Evolutionary conservation across 2,113 vertebrate species (phyloP), one percentile per base, ranked within the genome.

Genomic region (Piprites chloris): DNA sequence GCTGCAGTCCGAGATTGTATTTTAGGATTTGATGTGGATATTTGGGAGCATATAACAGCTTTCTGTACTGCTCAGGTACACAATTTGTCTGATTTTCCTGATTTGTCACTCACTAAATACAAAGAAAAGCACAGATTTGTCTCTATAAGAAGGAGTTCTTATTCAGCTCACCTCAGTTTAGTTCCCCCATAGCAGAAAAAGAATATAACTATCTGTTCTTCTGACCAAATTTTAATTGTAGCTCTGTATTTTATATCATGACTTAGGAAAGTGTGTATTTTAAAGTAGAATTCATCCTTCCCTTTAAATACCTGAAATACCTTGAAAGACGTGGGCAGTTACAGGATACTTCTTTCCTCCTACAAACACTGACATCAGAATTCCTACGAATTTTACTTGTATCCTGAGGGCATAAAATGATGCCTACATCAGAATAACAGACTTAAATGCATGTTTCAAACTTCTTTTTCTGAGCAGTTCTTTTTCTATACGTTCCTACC

Each of bases 21-120:
- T 79, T 59, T 30, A 37, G 71, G 9, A 33, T 30, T 32, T 22
- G 58, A 15, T 46, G 4, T 22, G 16, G 10, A 9, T 33, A 4
- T 42, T 22, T 52, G 23, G 46, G 24, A 66, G 6, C 14, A 35
- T 2, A 0, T 2, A 33, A 37, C 1, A 0, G 5, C 26, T 69
- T 62, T 49, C 11, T 77, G 26, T 63, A 17, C 50, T 78, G 39
- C 46, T 14, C 4, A 1, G n/a, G 22, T 58, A 49, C 23, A 3
- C 14, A 52, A 9, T 52, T 52, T 52, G 50, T 28, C 50, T 52
- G 26, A 52, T 52, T 16, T 52, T 52, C 26, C 72, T 68, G 19
- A 47, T 87, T 72, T 82, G 24, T 76, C 47, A 41, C n/a, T 19
- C 2, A 1, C 26, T 66, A 46, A 81, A n/a, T 26, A 46, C 11